Evolutionary conservation across 2,113 vertebrate species (phyloP).

Genomic region (Caretta caretta): DNA sequence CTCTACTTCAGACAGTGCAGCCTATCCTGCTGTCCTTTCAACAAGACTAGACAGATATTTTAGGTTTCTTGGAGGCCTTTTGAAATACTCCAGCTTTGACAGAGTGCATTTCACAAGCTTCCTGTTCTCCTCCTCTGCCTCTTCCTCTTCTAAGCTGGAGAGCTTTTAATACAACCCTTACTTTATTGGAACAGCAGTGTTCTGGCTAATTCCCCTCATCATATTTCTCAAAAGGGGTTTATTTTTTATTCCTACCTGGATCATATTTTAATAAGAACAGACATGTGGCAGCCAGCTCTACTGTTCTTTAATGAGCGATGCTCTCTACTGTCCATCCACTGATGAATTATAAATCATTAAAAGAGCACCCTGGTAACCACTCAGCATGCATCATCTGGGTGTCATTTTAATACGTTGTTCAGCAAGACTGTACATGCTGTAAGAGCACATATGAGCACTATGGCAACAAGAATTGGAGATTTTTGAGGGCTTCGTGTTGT

Average conservation of each 20-base stretch:
- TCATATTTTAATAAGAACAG: neutral
- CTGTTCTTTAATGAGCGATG: conserved; percentile 36
- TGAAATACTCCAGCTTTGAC: neutral
- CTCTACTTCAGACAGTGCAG: conserved; percentile 27
- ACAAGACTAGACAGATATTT: neutral
- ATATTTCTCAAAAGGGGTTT: neutral
- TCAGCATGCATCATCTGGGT: conserved; percentile 3
- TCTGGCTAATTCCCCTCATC: conserved; percentile 10
- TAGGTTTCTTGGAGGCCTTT: conserved; percentile 1
- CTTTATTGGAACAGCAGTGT: neutral
- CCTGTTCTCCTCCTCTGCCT: neutral
- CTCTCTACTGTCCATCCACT: conserved; percentile 21
- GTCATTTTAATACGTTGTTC: conserved; percentile 44
- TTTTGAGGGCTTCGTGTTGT: neutral
- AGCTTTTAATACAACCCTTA: neutral
- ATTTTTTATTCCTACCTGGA: conserved; percentile 19
- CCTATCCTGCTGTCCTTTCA: conserved; percentile 39
- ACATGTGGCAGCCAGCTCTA: neutral
- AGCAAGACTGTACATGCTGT: conserved; percentile 32
- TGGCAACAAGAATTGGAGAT: conserved; percentile 57
- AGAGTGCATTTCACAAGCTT: fast-evolving
- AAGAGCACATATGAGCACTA: conserved; percentile 30
- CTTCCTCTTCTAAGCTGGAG: neutral
- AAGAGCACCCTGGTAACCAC: conserved; percentile 55
- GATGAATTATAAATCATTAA: conserved; percentile 50